Conservation (phyloP, 92 coral and sea anemone species). For the Actinostola sp. region DNA sequence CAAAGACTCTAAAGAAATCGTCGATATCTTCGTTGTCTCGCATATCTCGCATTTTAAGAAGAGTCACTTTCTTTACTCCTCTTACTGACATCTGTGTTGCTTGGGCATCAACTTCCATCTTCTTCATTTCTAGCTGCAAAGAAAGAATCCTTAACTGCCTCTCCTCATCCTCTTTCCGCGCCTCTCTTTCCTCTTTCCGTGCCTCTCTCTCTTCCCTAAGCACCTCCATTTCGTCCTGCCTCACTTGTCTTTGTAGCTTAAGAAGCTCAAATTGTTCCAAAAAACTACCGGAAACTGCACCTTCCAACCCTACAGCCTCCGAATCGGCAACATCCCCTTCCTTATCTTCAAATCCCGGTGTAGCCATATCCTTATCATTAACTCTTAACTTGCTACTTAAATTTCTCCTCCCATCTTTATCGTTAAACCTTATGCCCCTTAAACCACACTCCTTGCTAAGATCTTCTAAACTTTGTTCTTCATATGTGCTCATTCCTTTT, state of each 20-base stretch:
- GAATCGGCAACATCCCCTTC: conserved; percentile 2
- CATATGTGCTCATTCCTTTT: neutral
- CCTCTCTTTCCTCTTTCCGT: neutral
- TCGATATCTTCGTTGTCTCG: conserved; percentile 58
- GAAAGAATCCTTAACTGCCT: conserved; percentile 5
- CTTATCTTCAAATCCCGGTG: neutral
- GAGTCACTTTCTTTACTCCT: neutral
- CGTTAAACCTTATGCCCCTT: conserved; percentile 10
- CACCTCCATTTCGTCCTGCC: conserved; percentile 33
- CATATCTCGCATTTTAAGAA: conserved; percentile 42
- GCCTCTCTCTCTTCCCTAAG: conserved; percentile 27
- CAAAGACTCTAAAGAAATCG: conserved; percentile 56
- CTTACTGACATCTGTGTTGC: neutral
- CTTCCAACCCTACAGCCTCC: conserved; percentile 6
- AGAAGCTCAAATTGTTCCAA: conserved; percentile 21
- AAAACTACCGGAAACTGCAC: conserved; percentile 4
- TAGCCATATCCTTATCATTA: conserved; percentile 11
- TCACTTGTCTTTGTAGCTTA: conserved; percentile 19
- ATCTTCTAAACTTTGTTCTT: conserved; percentile 24
- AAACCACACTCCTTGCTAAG: conserved; percentile 23
- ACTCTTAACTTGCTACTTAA: conserved; percentile 30
- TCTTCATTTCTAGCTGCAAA: conserved; percentile 17
- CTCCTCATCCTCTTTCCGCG: conserved; percentile 16
- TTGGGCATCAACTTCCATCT: too few relatives aligned
- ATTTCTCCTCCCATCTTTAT: conserved; percentile 46